These are phyloP conservation scores for Xiphophorus hellerii DNA, from an alignment of 2,113 vertebrate species.

Conservation along the genomic window DNA sequence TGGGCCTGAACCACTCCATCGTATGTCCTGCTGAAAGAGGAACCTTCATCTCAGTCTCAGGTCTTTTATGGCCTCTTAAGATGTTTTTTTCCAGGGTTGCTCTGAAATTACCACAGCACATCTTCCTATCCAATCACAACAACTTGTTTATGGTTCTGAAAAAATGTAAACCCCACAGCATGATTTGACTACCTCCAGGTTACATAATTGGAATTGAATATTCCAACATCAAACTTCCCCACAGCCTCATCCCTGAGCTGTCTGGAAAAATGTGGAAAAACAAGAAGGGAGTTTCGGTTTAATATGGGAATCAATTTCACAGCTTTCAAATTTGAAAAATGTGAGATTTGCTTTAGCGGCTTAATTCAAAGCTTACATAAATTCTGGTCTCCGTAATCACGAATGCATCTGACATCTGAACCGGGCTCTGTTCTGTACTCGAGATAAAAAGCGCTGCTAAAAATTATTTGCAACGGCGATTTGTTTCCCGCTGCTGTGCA, in stretches of 20 bases:
- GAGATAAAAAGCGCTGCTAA: neutral
- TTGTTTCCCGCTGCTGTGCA: conserved; percentile 18
- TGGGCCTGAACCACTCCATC: no score
- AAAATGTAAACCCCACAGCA: no score
- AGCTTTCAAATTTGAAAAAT: neutral
- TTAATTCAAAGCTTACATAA: neutral
- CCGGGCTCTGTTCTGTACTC: neutral
- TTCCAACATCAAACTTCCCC: neutral
- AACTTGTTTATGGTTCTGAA: no score
- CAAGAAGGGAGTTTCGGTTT: neutral
- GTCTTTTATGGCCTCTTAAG: no score
- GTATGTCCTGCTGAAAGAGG: no score
- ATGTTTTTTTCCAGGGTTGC: no score
- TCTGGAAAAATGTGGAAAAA: neutral
- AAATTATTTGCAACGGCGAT: conserved; percentile 41
- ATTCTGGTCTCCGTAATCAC: neutral
- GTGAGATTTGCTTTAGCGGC: neutral
- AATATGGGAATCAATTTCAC: neutral
- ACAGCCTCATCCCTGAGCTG: neutral
- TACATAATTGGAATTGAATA: no score
- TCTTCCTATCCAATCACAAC: no score
- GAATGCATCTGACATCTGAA: neutral
- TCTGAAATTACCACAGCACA: no score
- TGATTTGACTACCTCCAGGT: no score
- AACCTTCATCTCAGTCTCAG: no score